Percentiles rank a stretch among this genome's conserved stretches.
Conservation (phyloP, 92 coral and sea anemone species). For the Meandrina meandrites region DNA sequence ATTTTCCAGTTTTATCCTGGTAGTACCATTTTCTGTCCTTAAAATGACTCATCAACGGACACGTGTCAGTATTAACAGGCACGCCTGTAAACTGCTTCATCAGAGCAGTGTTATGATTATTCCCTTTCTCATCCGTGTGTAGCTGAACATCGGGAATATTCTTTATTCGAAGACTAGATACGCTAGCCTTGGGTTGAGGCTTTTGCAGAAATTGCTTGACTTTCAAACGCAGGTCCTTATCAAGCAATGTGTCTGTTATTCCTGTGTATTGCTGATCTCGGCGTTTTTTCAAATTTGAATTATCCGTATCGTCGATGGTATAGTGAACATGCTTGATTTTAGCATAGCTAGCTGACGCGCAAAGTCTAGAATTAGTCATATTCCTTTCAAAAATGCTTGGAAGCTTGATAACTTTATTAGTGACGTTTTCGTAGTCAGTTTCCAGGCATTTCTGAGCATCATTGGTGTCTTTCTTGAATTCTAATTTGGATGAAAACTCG, state of each 20-base stretch:
- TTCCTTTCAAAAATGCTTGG: not conserved
- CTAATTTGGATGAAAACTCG: not conserved
- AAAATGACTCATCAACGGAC: conserved; percentile 44
- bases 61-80: conserved; percentile 45
- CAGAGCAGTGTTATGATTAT: not conserved
- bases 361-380: not conserved
- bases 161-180: conserved; percentile 42
- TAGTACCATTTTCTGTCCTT: conserved; percentile 58
- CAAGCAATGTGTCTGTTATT: not conserved
- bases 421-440: not conserved
- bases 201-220: conserved; percentile 39
- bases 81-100: not conserved
- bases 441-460: not conserved
- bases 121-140: not conserved
- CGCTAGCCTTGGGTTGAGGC: conserved; percentile 44
- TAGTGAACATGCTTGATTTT: not conserved
- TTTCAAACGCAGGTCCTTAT: conserved; percentile 7
- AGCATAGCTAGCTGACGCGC: not conserved
- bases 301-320: not conserved
- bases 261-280: not conserved
- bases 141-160: not conserved
- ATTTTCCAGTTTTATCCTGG: conserved; percentile 55
- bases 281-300: not conserved
- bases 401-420: not conserved
- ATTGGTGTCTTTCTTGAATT: not conserved